These are phyloP conservation scores for Athetis lepigone DNA, from an alignment of 2,888 invertebrate genomes.

Conservation along the genomic window DNA sequence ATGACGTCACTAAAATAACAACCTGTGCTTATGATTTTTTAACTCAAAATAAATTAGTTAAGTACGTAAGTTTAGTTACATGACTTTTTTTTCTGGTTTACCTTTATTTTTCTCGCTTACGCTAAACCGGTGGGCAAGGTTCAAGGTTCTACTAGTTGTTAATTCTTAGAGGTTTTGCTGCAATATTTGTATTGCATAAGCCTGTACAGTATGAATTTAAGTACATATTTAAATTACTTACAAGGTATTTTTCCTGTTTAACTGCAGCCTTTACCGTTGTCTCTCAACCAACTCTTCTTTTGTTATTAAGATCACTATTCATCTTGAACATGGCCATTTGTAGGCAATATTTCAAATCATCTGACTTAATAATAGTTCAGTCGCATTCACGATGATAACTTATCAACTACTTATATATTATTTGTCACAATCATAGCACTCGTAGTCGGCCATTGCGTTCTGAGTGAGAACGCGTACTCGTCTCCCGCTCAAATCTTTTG, in stretches of 20 bases:
- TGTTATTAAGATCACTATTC: not conserved
- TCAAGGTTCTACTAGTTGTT: constrained; percentile 15
- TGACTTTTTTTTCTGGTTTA: not conserved
- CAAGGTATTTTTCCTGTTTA: not conserved
- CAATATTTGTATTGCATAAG: not conserved
- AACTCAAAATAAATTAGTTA: not conserved
- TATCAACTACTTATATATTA: constrained; percentile 63
- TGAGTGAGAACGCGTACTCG: constrained; percentile 58
- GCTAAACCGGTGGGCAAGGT: constrained; percentile 6
- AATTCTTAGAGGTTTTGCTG: constrained; percentile 5
- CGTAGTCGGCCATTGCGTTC: constrained; percentile 59
- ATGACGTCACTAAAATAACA: too few species aligned
- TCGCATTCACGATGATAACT: constrained; percentile 60
- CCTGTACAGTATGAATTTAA: not conserved
- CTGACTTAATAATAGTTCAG: constrained; percentile 56
- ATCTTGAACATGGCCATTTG: constrained; percentile 16
- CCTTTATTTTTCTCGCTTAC: constrained; percentile 1
- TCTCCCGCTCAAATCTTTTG: constrained; percentile 61
- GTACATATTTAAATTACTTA: not conserved
- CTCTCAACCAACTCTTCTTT: not conserved
- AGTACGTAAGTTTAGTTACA: too few species aligned
- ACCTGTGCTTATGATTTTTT: not conserved
- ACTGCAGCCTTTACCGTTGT: not conserved
- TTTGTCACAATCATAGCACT: constrained; percentile 55
- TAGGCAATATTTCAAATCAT: constrained; percentile 54